A percentile compares a stretch with the other conserved stretches of the same genome.
phyloP scores from a whole-genome alignment of 2,113 vertebrate species.

The Rhinopomastus cyanomelas region DNA sequence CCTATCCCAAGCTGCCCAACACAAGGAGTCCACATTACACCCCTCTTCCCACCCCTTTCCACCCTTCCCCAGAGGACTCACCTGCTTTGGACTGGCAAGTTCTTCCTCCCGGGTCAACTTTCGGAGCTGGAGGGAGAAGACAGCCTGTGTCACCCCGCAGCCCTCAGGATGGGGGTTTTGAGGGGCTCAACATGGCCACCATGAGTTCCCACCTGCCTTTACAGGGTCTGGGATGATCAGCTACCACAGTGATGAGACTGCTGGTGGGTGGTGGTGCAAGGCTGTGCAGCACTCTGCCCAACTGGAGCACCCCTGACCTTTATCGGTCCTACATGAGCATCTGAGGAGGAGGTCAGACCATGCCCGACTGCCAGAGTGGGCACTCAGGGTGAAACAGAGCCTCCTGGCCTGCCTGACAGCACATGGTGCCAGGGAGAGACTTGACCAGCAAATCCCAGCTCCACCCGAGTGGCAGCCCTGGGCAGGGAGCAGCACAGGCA shows the following conservation, averaged over 20 bases:
- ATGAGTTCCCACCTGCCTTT: not conserved
- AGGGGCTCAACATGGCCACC: not conserved
- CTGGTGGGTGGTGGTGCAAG: rapidly evolving
- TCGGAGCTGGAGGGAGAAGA: slow-evolving; percentile 72
- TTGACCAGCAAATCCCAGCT: not conserved
- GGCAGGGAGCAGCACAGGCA: rapidly evolving
- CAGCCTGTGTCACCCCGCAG: not conserved
- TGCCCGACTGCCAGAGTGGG: not conserved
- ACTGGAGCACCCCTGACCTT: not conserved
- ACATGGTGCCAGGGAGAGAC: not conserved
- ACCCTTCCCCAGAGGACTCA: slow-evolving; percentile 36
- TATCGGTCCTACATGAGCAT: rapidly evolving
- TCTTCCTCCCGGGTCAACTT: slow-evolving; percentile 75
- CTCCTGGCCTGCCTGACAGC: not conserved
- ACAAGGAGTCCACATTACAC: rapidly evolving
- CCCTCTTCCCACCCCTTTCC: not conserved
- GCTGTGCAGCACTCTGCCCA: not conserved
- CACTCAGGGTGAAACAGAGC: rapidly evolving
- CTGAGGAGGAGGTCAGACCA: not conserved
- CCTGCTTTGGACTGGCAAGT: slow-evolving; percentile 65
- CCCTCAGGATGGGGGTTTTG: not conserved
- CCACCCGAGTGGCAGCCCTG: rapidly evolving
- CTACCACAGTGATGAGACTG: rapidly evolving
- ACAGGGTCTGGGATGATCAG: not conserved
- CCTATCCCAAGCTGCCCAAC: not conserved